Evolutionary conservation across 1,140 invertebrate genomes (phyloP).

Genomic region (Caerostris darwini): DNA sequence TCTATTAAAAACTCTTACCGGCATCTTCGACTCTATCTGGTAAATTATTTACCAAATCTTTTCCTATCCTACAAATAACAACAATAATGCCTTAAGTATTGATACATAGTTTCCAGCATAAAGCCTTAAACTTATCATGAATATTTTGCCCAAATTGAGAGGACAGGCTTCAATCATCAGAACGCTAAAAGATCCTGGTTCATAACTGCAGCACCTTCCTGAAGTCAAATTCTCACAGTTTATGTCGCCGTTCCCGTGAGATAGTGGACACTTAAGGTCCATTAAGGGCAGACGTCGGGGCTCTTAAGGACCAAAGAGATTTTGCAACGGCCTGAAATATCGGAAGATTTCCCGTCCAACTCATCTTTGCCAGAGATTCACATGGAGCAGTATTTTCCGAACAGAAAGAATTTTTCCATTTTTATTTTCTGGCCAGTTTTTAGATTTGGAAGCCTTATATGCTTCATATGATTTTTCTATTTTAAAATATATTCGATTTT

Average conservation of each 20-base stretch:
- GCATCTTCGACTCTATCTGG: too few relatives aligned
- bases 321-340: background rate
- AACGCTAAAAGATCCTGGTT: background rate
- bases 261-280: slow-evolving; percentile 1
- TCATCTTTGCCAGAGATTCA: background rate
- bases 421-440: background rate
- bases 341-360: background rate
- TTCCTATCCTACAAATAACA: too few relatives aligned
- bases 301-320: background rate
- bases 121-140: background rate
- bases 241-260: background rate
- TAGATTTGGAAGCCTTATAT: background rate
- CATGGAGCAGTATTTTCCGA: background rate
- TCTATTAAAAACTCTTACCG: too few relatives aligned
- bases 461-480: background rate
- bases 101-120: background rate
- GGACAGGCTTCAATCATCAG: background rate
- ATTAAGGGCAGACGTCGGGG: background rate
- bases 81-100: background rate
- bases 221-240: background rate
- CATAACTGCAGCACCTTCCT: background rate
- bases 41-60: too few relatives aligned
- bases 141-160: background rate
- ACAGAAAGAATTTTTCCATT: background rate
- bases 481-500: background rate